Conservation (phyloP, 1,140 invertebrate genomes). For the Hylyphantes graminicola region DNA sequence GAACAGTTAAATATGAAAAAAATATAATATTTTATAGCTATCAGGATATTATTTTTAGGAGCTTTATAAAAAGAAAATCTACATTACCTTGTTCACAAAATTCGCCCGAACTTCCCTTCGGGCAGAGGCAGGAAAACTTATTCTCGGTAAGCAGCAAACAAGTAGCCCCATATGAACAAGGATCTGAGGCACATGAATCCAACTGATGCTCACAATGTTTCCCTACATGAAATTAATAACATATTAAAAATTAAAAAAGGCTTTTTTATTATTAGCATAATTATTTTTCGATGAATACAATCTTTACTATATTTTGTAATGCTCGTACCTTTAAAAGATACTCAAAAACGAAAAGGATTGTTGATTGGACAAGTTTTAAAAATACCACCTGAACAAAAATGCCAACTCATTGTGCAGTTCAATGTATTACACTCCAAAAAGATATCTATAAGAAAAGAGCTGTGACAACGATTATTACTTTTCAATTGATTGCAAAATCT, state of each 20-base stretch:
- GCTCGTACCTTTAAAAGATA: too few species aligned
- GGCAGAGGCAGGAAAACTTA: slow-evolving; percentile 81
- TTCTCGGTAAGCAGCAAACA: slow-evolving; percentile 78
- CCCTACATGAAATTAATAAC: slow-evolving; percentile 69
- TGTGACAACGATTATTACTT: too few species aligned
- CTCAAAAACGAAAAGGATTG: too few species aligned
- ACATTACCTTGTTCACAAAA: slow-evolving; percentile 74
- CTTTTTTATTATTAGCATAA: neutral
- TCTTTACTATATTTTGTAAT: too few species aligned
- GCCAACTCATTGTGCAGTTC: too few species aligned
- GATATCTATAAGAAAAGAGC: too few species aligned
- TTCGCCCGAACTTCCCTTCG: slow-evolving; percentile 76
- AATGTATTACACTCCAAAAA: too few species aligned
- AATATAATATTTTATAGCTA: neutral
- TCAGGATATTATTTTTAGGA: neutral
- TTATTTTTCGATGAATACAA: neutral
- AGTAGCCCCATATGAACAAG: slow-evolving; percentile 79
- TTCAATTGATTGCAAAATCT: too few species aligned
- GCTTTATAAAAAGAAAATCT: neutral
- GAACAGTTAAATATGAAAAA: too few species aligned
- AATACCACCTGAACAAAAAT: too few species aligned
- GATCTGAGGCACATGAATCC: slow-evolving; percentile 68
- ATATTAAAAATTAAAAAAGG: neutral
- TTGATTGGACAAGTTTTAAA: too few species aligned
- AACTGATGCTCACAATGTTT: slow-evolving; percentile 70